Evolutionary conservation across 2,113 vertebrate genomes (phyloP), one percentile per base, ranked within the genome.

Genomic region (Podarcis raffonei): DNA sequence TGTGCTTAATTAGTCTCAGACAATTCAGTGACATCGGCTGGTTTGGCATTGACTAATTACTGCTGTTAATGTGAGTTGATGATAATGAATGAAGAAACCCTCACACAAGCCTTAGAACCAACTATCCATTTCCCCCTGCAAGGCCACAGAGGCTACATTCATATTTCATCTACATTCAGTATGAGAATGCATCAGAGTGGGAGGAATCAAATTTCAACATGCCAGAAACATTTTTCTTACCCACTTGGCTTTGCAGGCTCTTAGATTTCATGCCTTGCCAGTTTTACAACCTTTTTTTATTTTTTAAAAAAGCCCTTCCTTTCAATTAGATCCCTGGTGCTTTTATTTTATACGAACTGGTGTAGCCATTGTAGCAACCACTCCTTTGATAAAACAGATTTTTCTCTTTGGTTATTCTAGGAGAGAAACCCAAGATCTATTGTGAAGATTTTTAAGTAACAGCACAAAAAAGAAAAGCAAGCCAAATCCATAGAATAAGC

Each of bases 1-100:
- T 85, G 74, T 90, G 84, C 93, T 89, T 94, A 96, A 95, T 95
- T 95, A 95, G 91, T 89, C 12, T 3, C 89, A 95, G 92, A 87
- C 92, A 86, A 88, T 95, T 94, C 94, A 93, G 53, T 90, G 94
- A 86, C 80, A 80, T 75, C 65, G 92, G 89, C 95, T 89, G 91
- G 90, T 77, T 90, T 94, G 83, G 89, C 84, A 89, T 92, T 88
- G 76, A 89, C 88, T 94, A 95, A 95, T 95, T 94, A 89, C 84
- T 92, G 91, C 91, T 93, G 89, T 94, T 92, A 95, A 94, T 86
- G 89, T 77, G 88, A 92, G 75, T 80, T 1, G 57, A 83, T 89
- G 69, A 85, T 92, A 91, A 92, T 66, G 72, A 93, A 94, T 91
- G 20, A 57, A 87, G 81, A 90, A 79, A 83, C 59, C 48, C 89